Percentiles rank a stretch among this genome's conserved stretches.
These are phyloP conservation scores for Alligator sinensis DNA, from an alignment of 2,113 vertebrate genomes.

Conservation along the genomic window DNA sequence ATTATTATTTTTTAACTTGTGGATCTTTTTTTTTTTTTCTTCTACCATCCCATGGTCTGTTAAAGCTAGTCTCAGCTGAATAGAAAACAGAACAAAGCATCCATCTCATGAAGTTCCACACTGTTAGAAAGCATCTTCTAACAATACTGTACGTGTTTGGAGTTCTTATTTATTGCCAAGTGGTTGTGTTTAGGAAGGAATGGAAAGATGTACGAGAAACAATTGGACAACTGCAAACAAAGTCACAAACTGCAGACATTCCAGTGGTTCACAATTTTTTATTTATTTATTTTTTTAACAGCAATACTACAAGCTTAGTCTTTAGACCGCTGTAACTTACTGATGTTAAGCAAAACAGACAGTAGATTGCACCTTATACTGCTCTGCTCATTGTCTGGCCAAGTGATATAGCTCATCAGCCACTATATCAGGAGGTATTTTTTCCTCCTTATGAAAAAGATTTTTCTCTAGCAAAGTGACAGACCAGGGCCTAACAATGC, in stretches of 20 bases:
- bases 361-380: neutral
- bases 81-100: neutral
- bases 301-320: neutral
- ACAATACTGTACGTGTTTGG: neutral
- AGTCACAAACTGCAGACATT: neutral
- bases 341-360: constrained; percentile 48
- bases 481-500: neutral
- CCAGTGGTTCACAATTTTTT: neutral
- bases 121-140: neutral
- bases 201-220: neutral
- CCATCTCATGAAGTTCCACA: neutral
- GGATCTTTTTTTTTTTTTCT: neutral
- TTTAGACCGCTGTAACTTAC: neutral
- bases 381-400: neutral
- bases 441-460: neutral
- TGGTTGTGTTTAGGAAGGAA: neutral
- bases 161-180: neutral
- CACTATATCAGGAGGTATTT: neutral
- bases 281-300: too few species aligned
- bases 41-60: neutral
- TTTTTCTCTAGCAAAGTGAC: neutral
- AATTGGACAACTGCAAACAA: neutral
- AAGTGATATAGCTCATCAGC: neutral
- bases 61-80: neutral
- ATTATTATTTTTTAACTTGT: neutral